Conservation (phyloP, 2,888 invertebrate species). For the Onthophagus sagittarius region DNA sequence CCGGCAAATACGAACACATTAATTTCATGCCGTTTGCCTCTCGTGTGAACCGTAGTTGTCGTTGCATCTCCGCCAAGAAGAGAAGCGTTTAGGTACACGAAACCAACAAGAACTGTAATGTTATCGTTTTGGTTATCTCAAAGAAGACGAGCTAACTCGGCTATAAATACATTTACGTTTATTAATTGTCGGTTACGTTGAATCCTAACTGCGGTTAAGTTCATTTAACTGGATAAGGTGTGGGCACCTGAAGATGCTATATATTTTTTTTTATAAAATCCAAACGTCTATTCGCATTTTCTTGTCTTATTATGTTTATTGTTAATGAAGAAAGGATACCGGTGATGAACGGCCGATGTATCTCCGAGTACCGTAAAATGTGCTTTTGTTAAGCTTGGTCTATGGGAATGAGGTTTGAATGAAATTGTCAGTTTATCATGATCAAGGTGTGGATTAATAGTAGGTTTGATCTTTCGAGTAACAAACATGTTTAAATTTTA, state of each 20-base stretch:
- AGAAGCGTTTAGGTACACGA: background rate
- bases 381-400: background rate
- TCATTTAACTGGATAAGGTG: background rate
- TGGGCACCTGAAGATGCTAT: background rate
- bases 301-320: background rate
- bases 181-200: background rate
- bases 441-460: background rate
- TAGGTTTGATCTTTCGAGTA: background rate
- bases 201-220: background rate
- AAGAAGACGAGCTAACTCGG: background rate
- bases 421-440: background rate
- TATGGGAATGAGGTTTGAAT: background rate
- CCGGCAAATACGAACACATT: background rate
- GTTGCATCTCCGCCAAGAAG: background rate
- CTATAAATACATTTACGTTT: background rate
- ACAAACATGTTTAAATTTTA: no score
- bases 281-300: background rate
- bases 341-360: background rate
- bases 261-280: background rate
- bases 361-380: background rate
- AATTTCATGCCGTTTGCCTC: background rate
- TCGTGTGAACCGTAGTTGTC: background rate
- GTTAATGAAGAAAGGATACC: background rate
- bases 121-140: background rate
- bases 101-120: background rate